These are phyloP conservation scores for Nasonia oneida DNA, from an alignment of 2,888 invertebrate genomes.

Conservation along the genomic window DNA sequence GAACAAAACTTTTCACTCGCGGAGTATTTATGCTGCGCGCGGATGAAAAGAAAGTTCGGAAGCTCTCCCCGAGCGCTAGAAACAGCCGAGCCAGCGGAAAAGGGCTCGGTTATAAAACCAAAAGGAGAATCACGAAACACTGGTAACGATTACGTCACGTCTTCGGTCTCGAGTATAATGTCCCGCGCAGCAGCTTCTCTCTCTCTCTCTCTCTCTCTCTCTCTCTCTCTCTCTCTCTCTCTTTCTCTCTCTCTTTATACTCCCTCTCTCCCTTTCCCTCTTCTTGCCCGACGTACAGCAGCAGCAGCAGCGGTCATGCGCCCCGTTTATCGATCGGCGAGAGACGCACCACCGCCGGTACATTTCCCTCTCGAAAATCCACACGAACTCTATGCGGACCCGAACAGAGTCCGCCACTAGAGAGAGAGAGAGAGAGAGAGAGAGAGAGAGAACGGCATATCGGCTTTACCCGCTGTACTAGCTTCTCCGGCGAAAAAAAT, in stretches of 20 bases:
- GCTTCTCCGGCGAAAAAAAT: slow-evolving; percentile 1
- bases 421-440: background rate
- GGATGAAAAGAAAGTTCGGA: background rate
- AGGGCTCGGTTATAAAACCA: background rate
- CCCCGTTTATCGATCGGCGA: slow-evolving; percentile 55
- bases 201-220: background rate
- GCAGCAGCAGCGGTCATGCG: slow-evolving; percentile 54
- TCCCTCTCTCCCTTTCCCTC: background rate
- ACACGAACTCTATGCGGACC: background rate
- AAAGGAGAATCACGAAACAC: slow-evolving; percentile 6
- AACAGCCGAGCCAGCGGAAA: background rate
- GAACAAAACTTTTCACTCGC: background rate
- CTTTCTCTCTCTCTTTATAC: background rate
- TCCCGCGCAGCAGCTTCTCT: slow-evolving; percentile 14
- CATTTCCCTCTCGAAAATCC: slow-evolving; percentile 57
- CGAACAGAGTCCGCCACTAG: background rate
- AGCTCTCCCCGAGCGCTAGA: background rate
- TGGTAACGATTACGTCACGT: slow-evolving; percentile 47
- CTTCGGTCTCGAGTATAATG: slow-evolving; percentile 33
- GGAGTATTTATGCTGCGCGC: background rate
- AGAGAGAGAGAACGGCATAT: slow-evolving; percentile 9
- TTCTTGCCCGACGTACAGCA: background rate
- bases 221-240: background rate
- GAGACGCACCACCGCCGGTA: slow-evolving; percentile 43
- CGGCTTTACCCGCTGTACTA: slow-evolving; percentile 1